Conservation (phyloP, 1,140 invertebrate species). For the Teleopsis dalmanni region DNA sequence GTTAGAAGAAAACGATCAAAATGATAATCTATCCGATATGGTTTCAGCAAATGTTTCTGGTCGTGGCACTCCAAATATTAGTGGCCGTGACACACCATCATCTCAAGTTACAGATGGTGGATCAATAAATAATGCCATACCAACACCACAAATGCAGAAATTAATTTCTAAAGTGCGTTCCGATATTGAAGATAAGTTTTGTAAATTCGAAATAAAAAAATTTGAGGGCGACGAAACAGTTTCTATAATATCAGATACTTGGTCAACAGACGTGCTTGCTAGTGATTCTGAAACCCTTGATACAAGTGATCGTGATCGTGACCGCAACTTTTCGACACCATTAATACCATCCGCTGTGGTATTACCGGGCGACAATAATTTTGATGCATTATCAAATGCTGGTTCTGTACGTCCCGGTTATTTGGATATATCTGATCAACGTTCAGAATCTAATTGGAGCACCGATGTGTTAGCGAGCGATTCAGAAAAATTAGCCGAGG, state of each 20-base stretch:
- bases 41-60: constrained; percentile 93
- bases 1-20: constrained; percentile 77
- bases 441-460: constrained; percentile 91
- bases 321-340: constrained; percentile 46
- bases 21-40: constrained; percentile 94
- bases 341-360: constrained; percentile 40
- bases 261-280: constrained; percentile 93
- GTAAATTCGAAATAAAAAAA: constrained; percentile 94
- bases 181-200: constrained; percentile 98
- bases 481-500: constrained; percentile 83
- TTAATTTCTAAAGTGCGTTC: constrained; percentile 70
- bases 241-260: constrained; percentile 92
- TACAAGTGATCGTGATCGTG: constrained; percentile 49
- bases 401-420: constrained; percentile 13
- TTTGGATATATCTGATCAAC: constrained; percentile 77
- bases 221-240: constrained; percentile 87
- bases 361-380: constrained; percentile 40
- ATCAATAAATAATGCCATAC: constrained; percentile 46
- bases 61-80: constrained; percentile 65
- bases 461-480: constrained; percentile 93
- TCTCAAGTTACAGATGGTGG: constrained; percentile 84
- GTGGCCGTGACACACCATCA: constrained; percentile 88
- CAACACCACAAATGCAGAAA: constrained; percentile 49
- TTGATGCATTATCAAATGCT: constrained; percentile 19
- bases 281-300: constrained; percentile 87